Base-by-base conservation (phyloP, 2,797 vertebrate genomes). In the Emys orbicularis region DNA sequence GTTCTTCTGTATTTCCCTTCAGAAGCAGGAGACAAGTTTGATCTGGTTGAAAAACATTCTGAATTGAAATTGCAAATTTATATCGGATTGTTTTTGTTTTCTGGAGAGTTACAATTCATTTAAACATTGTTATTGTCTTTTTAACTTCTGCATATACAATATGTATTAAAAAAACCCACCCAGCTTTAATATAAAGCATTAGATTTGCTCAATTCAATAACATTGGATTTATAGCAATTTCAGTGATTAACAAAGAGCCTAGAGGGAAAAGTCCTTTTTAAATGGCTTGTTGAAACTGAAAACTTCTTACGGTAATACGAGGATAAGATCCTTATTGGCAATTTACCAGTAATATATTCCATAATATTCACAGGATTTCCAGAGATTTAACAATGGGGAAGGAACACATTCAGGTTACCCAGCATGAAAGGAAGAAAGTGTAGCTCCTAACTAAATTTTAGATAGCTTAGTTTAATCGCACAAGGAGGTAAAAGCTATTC, bases 1-100 rank as follows among this genome's bases (percentile, higher is more conserved):
- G 1, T 80, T 94, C 83, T 96, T 37, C 18, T 21, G 56, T 47
- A 16, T 91, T 84, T 94, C 92, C 85, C 84, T 93, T 94, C 92
- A 93, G 92, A 97, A 94, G 65, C 37, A 74, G 56, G 92, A 93
- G 88, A 34, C 34, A 96, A 90, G 29, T 89, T 87, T 81, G 19
- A 90, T 88, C 65, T 90, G 74, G 86, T 76, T 10, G 1, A 85
- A 95, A 95, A 12, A 0, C 10, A 61, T 11, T 65, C 34, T 31
- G 23, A 80, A 86, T 93, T 93, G 81, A 91, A 94, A 91, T 61
- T 94, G 15, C 47, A 85, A 90, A 94, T 90, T 18, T 57, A 2
- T 79, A 83, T 81, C 72, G 89, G 34, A 56, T 89, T 77, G 6
- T 8, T 65, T 87, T 87, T 81, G 47, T 34, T 65, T 96, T 93